Conservation (phyloP, 2,113 vertebrate species). For the Cebus imitator region DNA sequence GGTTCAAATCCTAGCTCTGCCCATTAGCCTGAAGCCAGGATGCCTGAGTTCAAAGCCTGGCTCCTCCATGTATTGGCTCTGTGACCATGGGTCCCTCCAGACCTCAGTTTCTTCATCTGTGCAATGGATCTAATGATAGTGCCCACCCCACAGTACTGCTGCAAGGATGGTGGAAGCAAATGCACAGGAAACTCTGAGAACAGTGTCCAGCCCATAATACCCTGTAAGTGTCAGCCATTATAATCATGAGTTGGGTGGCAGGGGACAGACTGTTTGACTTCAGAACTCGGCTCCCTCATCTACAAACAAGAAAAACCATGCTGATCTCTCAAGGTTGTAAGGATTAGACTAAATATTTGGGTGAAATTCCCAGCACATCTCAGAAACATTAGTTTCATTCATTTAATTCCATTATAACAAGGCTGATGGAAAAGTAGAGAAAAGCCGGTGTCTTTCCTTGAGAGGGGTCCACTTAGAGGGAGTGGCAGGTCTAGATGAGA, state of each 20-base stretch:
- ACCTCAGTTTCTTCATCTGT: background rate
- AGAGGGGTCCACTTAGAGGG: background rate
- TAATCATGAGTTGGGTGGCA: rapidly evolving
- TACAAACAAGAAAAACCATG: background rate
- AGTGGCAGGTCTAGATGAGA: no score
- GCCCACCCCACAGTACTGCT: rapidly evolving
- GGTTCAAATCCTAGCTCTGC: background rate
- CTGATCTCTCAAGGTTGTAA: background rate
- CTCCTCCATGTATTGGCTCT: background rate
- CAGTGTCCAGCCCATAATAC: background rate
- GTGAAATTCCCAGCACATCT: background rate
- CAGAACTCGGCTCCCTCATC: background rate
- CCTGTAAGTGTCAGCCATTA: background rate
- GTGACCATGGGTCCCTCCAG: background rate
- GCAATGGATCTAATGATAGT: background rate
- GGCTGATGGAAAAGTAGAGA: background rate
- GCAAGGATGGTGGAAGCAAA: rapidly evolving
- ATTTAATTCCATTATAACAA: background rate
- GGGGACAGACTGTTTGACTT: background rate
- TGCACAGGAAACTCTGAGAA: background rate
- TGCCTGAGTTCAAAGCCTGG: background rate
- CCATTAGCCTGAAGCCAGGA: background rate
- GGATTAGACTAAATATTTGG: rapidly evolving
- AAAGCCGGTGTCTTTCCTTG: background rate
- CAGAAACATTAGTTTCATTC: background rate